Conservation (phyloP, 2,113 vertebrate genomes). For the Gobius niger region DNA sequence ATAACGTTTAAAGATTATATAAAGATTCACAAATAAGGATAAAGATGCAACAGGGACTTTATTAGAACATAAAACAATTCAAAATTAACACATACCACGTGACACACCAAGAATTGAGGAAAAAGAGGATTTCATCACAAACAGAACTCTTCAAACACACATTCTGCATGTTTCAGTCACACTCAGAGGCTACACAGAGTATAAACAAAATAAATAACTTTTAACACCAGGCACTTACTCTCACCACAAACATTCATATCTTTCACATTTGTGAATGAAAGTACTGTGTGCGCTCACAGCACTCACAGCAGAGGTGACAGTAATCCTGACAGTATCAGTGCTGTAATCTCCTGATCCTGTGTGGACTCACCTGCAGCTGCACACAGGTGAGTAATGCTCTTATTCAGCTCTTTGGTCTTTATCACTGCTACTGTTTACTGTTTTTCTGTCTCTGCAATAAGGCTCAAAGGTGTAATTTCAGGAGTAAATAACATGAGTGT, state of each 20-base stretch:
- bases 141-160: slow-evolving; percentile 33
- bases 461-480: background rate
- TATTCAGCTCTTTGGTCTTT: slow-evolving; percentile 27
- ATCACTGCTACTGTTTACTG: slow-evolving; percentile 1
- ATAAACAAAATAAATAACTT: slow-evolving; percentile 14
- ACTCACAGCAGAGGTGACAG: slow-evolving; percentile 31
- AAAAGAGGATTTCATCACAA: slow-evolving; percentile 24
- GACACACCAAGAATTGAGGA: slow-evolving; percentile 23
- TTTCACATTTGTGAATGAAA: slow-evolving; percentile 20
- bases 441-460: background rate
- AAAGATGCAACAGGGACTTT: slow-evolving; percentile 41
- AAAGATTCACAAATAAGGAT: no score
- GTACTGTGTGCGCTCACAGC: slow-evolving; percentile 12
- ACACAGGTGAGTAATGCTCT: slow-evolving; percentile 27
- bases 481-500: background rate
- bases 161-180: slow-evolving; percentile 43
- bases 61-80: slow-evolving; percentile 52
- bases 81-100: slow-evolving; percentile 44
- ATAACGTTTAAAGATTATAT: no score
- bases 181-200: slow-evolving; percentile 25
- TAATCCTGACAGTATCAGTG: slow-evolving; percentile 48
- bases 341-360: slow-evolving; percentile 60
- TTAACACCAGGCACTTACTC: slow-evolving; percentile 11
- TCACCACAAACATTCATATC: slow-evolving; percentile 34
- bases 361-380: slow-evolving; percentile 39